Evolutionary conservation across 2,888 invertebrate genomes (phyloP).

Genomic region (Cybosia mesomella): DNA sequence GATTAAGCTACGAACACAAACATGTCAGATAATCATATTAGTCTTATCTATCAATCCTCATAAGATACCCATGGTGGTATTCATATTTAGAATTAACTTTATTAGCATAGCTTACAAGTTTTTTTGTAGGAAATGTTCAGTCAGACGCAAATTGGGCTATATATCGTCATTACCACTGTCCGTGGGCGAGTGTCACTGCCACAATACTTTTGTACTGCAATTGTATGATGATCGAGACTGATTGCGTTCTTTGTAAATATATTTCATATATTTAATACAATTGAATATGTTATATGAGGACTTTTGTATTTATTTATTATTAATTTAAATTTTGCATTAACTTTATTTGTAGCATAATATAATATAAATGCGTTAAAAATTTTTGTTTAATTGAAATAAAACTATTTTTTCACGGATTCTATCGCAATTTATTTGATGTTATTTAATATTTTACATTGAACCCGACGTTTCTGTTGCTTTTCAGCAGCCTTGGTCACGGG

Average conservation of each 20-base stretch:
- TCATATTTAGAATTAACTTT: constrained; percentile 13
- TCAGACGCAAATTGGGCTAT: constrained; percentile 73
- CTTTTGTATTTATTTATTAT: background rate
- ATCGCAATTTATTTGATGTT: no score
- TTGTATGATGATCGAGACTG: constrained; percentile 60
- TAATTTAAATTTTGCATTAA: background rate
- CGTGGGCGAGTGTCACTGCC: constrained; percentile 58
- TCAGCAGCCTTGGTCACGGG: no score
- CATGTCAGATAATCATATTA: background rate
- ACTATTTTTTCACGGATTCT: no score
- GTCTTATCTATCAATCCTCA: constrained; percentile 10
- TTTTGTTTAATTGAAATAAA: no score
- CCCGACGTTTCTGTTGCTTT: no score
- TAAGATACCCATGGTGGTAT: constrained; percentile 33
- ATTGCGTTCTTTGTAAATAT: constrained; percentile 43
- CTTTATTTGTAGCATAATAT: background rate
- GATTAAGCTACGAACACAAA: background rate
- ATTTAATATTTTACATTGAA: no score
- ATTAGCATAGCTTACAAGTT: constrained; percentile 31
- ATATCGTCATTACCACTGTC: constrained; percentile 65
- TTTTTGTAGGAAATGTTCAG: constrained; percentile 63
- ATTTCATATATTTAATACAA: constrained; percentile 21
- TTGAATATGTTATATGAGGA: no score
- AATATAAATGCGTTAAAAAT: no score
- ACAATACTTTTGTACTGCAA: constrained; percentile 66